Base-by-base conservation (phyloP, 2,888 invertebrate species). In the Epirrita christyi region DNA sequence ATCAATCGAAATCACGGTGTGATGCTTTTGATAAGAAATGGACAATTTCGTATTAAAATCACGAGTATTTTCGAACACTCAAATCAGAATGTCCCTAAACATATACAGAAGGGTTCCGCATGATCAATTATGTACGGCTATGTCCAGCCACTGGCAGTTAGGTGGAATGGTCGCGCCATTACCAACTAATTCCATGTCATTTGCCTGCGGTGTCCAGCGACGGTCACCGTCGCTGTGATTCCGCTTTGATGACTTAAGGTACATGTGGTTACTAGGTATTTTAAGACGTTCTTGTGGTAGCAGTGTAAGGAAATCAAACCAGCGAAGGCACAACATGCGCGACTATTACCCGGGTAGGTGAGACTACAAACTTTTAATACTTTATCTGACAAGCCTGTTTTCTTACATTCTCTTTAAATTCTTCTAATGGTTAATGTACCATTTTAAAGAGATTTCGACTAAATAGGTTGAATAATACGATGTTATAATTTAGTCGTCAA, bases 131-230 rank as follows among this genome's bases (percentile, higher is more conserved):
- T 83, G 69, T 81, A 83, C 81, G 84, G 86, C 80, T 82, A 85
- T 81, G 85, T 85, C 81, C 82, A 81, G 82, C 84, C 83, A 83
- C 83, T 74, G 76, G 86, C 86, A 83, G 87, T 92, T 90, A 88
- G 83, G 71, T 71, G 81, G 83, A 92, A 92, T 91, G 88, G 88
- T 83, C 86, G 81, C 90, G 82, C 92, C 88, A 92, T 92, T 92
- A 91, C 81, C 71, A 73, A 83, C 88, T 91, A 91, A 92, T 90
- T 89, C 88, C 86, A 85, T 82, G 88, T 86, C 89, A 89, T 92
- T 92, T 91, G 90, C 88, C 84, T 90, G 90, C 82, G 89, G 88
- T 84, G 71, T 75, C 71, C 67, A 73, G 75, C 80, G 77, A 80
- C 80, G 85, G 83, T 82, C 86, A 82, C 54, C 55, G n/a, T 52